Base-by-base conservation (phyloP, 2,113 vertebrate genomes). In the Nymphicus hollandicus region DNA sequence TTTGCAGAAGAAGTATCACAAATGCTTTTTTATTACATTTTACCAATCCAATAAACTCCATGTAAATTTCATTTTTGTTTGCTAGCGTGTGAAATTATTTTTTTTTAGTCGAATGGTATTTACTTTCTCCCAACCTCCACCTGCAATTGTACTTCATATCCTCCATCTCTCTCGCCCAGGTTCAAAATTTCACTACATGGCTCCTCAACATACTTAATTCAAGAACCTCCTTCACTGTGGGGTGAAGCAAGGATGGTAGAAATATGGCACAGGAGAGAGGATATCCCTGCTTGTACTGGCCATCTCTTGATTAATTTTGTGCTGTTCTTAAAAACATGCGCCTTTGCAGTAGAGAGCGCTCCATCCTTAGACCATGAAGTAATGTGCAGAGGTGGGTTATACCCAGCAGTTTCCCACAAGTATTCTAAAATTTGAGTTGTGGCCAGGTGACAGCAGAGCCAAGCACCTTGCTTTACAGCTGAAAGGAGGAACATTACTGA, bases 1-100 rank as follows among this genome's bases (percentile, higher is more conserved):
- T 97, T 96, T 95, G 97, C 97, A 96, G 93, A 97, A 95, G 80
- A 96, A 97, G 93, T 97, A 96, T 92, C 95, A 95, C 96, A 98
- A 97, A 94, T 97, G 96, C 97, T 97, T 96, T 97, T 97, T 97
- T 96, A 97, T 95, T 97, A 95, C 93, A 95, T 97, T 95, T 95
- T 95, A 96, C 95, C 96, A 96, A 97, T 93, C 93, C 90, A 97
- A 97, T 97, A 97, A 97, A 97, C 88, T 97, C 93, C 79, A 92
- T 94, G 96, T 94, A 97, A 94, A 93, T 93, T 97, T 96, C 93
- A 91, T 85, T 94, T 95, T 95, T 82, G 91, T 95, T 95, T 97
- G 93, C 80, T 94, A 91, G 60, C 1, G 71, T 98, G 97, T 97
- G 89, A 95, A 97, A 87, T 97, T 97, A 92, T 96, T 97, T 96